These are phyloP conservation scores for Malacoraja senta DNA, from an alignment of 2,797 vertebrate genomes.

Conservation along the genomic window DNA sequence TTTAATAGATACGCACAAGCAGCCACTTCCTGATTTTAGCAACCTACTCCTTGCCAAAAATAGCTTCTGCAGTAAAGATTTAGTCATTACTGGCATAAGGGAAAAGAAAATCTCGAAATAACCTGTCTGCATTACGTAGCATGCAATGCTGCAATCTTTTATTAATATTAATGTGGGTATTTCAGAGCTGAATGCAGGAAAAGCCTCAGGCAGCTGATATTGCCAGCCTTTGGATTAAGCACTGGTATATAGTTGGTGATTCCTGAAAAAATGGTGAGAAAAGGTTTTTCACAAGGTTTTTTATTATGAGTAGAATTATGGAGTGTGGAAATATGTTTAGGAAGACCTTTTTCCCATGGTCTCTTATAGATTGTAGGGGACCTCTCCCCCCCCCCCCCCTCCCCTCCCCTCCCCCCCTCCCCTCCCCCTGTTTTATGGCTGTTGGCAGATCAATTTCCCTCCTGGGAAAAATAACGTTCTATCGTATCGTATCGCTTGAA, in stretches of 20 bases:
- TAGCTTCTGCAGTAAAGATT: not conserved
- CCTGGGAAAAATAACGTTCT: too few relatives aligned
- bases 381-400: too few relatives aligned
- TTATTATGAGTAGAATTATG: not conserved
- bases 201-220: not conserved
- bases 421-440: too few relatives aligned
- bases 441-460: too few relatives aligned
- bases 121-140: not conserved
- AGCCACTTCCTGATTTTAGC: constrained; percentile 9
- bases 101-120: not conserved
- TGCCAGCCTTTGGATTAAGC: not conserved
- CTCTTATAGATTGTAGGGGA: too few relatives aligned
- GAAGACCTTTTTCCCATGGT: not conserved
- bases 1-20: not conserved
- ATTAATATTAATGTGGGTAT: not conserved
- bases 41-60: not conserved
- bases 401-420: too few relatives aligned
- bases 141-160: not conserved
- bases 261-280: not conserved
- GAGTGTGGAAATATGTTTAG: not conserved
- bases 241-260: not conserved
- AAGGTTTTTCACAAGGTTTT: not conserved
- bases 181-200: not conserved
- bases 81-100: not conserved
- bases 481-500: too few relatives aligned